Percentiles rank a stretch among this genome's conserved stretches.
Conservation (phyloP, 2,113 vertebrate species). For the Cinclus cinclus region DNA sequence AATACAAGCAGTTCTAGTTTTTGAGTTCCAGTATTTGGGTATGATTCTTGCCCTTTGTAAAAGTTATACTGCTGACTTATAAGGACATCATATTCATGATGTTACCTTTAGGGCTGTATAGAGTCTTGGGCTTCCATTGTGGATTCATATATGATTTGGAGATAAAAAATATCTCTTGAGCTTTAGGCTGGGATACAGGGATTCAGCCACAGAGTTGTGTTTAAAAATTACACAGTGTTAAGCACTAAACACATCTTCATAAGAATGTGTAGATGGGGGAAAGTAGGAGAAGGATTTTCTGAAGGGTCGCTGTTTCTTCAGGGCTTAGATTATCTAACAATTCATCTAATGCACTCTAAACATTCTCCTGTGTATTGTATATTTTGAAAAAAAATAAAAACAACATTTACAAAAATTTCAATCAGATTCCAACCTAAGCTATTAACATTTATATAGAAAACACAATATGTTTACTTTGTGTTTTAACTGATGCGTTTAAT, state of each 20-base stretch:
- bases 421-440: background rate
- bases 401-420: background rate
- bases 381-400: background rate
- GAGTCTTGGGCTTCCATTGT: background rate
- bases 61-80: constrained; percentile 35
- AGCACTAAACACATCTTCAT: background rate
- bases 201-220: background rate
- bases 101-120: background rate
- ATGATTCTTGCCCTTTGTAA: constrained; percentile 34
- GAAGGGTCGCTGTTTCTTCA: background rate
- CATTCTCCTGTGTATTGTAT: background rate
- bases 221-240: background rate
- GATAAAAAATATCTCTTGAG: background rate
- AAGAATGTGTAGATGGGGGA: background rate
- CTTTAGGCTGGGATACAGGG: background rate
- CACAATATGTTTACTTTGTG: background rate
- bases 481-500: background rate
- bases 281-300: background rate
- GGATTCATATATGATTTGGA: background rate
- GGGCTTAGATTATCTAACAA: background rate
- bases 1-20: constrained; percentile 48
- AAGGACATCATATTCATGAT: constrained; percentile 1
- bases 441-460: background rate
- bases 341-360: background rate
- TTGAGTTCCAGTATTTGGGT: constrained; percentile 22